These are phyloP conservation scores for Drosophila falleni DNA, from an alignment of 2,888 invertebrate genomes.

Conservation along the genomic window DNA sequence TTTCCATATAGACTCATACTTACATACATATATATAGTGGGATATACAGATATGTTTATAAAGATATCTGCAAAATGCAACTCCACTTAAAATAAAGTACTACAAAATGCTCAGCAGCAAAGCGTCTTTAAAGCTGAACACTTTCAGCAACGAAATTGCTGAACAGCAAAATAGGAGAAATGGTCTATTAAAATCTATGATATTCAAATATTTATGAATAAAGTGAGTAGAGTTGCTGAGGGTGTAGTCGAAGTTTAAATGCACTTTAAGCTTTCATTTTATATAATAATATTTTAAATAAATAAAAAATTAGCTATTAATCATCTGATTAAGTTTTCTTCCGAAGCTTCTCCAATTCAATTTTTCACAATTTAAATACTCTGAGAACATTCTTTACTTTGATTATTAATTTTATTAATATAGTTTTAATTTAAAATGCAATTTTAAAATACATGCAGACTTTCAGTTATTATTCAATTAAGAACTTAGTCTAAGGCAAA, in stretches of 20 bases:
- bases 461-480: no score
- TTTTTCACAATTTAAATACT: no score
- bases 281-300: no score
- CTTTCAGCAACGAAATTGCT: conserved; percentile 5
- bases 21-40: neutral
- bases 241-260: neutral
- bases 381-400: no score
- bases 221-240: neutral
- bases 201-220: conserved; percentile 10
- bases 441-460: no score
- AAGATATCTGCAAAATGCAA: conserved; percentile 28
- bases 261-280: no score
- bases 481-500: no score
- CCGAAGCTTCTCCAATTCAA: no score
- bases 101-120: conserved; percentile 19
- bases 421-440: no score
- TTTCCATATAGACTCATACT: neutral
- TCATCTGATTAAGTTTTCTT: no score
- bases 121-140: conserved; percentile 14
- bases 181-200: conserved; percentile 10
- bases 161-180: neutral
- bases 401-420: no score
- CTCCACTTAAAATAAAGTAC: conserved; percentile 30
- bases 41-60: neutral
- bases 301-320: no score